Percentiles rank a stretch among this genome's conserved stretches.
These are phyloP conservation scores for Palythoa grandis DNA, from an alignment of 92 coral and sea anemone genomes.

Conservation along the genomic window DNA sequence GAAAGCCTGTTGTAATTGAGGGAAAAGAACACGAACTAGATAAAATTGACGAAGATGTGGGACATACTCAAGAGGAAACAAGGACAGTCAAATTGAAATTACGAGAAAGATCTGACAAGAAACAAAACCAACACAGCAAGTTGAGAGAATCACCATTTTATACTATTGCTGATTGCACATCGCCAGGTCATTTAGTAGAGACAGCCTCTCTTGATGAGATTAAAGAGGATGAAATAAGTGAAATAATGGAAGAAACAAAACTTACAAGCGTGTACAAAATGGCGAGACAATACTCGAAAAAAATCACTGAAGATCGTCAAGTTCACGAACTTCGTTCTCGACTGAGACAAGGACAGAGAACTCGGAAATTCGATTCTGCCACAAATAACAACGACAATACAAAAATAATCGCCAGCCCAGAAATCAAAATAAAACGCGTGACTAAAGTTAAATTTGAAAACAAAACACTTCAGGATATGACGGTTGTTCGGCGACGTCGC, in stretches of 20 bases:
- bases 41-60: background rate
- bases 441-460: conserved; percentile 78
- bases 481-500: conserved; percentile 70
- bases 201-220: background rate
- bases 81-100: conserved; percentile 28
- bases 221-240: conserved; percentile 14
- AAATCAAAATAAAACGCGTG: conserved; percentile 72
- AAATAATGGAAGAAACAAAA: conserved; percentile 21
- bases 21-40: background rate
- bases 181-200: background rate
- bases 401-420: conserved; percentile 61
- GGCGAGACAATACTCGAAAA: conserved; percentile 77
- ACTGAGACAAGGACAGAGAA: conserved; percentile 29
- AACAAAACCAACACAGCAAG: background rate
- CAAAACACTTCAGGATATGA: conserved; percentile 54
- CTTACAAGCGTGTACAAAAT: conserved; percentile 66
- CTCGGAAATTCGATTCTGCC: background rate
- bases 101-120: conserved; percentile 24
- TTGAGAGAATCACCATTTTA: conserved; percentile 29
- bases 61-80: conserved; percentile 17
- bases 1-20: background rate
- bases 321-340: conserved; percentile 34
- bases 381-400: background rate
- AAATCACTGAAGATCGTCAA: conserved; percentile 57
- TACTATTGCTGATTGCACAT: conserved; percentile 2